Evolutionary conservation across 1,140 invertebrate species (phyloP).

Genomic region (Choristoneura fumiferana): DNA sequence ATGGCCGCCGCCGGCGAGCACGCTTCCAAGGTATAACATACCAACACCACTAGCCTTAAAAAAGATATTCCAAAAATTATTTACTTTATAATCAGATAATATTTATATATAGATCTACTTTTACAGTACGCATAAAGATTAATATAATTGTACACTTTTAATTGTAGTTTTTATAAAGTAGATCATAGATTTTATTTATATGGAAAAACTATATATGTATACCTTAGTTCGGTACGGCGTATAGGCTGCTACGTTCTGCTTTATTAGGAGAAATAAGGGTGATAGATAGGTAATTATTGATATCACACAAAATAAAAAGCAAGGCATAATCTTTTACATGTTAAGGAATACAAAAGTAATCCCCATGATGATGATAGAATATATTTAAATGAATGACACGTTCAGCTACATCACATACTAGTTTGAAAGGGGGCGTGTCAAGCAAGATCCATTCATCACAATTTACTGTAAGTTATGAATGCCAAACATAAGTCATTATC

Average conservation of each 20-base stretch:
- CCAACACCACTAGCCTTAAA: constrained; percentile 64
- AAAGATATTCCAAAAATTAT: constrained; percentile 74
- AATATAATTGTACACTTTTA: constrained; percentile 72
- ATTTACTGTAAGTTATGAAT: constrained; percentile 41
- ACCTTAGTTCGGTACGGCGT: constrained; percentile 49
- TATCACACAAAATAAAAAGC: constrained; percentile 49
- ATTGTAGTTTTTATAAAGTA: constrained; percentile 28
- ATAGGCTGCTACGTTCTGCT: constrained; percentile 60
- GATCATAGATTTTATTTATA: constrained; percentile 61
- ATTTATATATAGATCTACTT: constrained; percentile 73
- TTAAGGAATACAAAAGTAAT: constrained; percentile 17
- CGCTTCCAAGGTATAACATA: constrained; percentile 68
- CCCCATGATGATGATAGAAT: neutral
- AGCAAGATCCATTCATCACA: constrained; percentile 55
- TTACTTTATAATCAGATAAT: constrained; percentile 73
- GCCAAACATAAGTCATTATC: constrained; percentile 66
- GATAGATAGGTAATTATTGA: constrained; percentile 46
- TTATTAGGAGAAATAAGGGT: constrained; percentile 54
- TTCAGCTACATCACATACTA: constrained; percentile 1
- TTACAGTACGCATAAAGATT: constrained; percentile 74
- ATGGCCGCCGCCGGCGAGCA: constrained; percentile 44
- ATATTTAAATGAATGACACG: constrained; percentile 5
- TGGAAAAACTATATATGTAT: constrained; percentile 57
- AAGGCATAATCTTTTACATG: constrained; percentile 55
- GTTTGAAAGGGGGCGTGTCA: constrained; percentile 26